Base-by-base conservation (phyloP, 2,888 invertebrate species). In the Cerastis rubricosa region DNA sequence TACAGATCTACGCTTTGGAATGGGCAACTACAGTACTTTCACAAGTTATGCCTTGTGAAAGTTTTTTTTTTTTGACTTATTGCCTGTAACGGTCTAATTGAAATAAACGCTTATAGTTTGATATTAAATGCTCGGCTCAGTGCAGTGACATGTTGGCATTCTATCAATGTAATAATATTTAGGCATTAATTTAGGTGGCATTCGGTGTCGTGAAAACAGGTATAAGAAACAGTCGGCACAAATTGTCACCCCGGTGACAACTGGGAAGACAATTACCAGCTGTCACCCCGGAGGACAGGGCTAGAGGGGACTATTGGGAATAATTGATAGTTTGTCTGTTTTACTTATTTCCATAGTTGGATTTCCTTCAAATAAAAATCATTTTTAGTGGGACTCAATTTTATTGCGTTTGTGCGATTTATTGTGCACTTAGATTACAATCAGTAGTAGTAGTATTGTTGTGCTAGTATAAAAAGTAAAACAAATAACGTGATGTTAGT, bases 341-440 rank as follows among this genome's bases (percentile, higher is more conserved):
- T 51, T n/a, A 54, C n/a, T 54, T 54, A n/a, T n/a, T 54, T 54
- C 51, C 12, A n/a, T 29, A 61, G 4, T 25, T 47, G 9, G 29
- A 59, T 61, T 49, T 51, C 2, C 11, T 45, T 43, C 17, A 17
- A 76, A 81, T 70, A 74, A 82, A 74, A 82, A 49, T 17, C 54
- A 11, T 73, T 72, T 65, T 12, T 61, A 57, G 35, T 69, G 72
- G 35, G 14, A 40, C 14, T 69, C 29, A 6, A 65, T 72, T 83
- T 73, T 81, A 78, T 78, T 77, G 51, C 35, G 78, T 67, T 65
- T 69, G 74, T 74, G 79, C 64, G 25, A 43, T 65, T 70, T 65
- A 40, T 35, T 84, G 68, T 83, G 71, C 83, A 71, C 43, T 59
- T 63, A 69, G n/a, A 22, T 45, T n/a, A 25, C 17, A 54, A 29